These are phyloP conservation scores for Cromileptes altivelis DNA, from an alignment of 2,113 vertebrate genomes.

Conservation along the genomic window DNA sequence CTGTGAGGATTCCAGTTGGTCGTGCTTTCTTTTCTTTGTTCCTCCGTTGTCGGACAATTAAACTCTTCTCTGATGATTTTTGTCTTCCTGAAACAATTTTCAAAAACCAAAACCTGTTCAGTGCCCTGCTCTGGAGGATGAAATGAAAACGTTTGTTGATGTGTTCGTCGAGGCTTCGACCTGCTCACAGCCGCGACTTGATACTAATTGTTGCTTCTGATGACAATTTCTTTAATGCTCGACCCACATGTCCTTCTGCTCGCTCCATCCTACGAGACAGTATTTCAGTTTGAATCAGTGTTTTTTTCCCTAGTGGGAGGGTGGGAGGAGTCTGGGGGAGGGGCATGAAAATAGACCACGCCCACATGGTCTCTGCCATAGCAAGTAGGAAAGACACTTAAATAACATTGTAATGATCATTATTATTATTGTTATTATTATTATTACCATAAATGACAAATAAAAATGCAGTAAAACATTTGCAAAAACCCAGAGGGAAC, in stretches of 20 bases:
- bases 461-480: conserved; percentile 73
- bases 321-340: conserved; percentile 65
- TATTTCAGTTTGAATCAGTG: conserved; percentile 81
- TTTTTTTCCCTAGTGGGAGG: conserved; percentile 64
- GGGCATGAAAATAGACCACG: conserved; percentile 52
- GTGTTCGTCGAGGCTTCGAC: conserved; percentile 11
- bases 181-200: not conserved
- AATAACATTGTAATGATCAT: conserved; percentile 53
- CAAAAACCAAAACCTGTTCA: conserved; percentile 62
- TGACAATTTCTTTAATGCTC: conserved; percentile 40
- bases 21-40: not conserved
- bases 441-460: conserved; percentile 69
- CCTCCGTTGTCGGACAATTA: not conserved
- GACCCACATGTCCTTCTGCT: conserved; percentile 31
- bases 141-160: not conserved
- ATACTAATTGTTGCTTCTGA: conserved; percentile 38
- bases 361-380: conserved; percentile 61
- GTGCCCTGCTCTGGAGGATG: conserved; percentile 37
- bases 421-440: conserved; percentile 58
- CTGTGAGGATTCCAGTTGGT: not conserved
- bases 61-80: conserved; percentile 61
- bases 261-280: conserved; percentile 62
- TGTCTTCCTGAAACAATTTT: conserved; percentile 70
- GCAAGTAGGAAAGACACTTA: conserved; percentile 55
- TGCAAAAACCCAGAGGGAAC: conserved; percentile 71